phyloP scores from a whole-genome alignment of 2,797 vertebrate genomes.

The Sus cebifrons region DNA sequence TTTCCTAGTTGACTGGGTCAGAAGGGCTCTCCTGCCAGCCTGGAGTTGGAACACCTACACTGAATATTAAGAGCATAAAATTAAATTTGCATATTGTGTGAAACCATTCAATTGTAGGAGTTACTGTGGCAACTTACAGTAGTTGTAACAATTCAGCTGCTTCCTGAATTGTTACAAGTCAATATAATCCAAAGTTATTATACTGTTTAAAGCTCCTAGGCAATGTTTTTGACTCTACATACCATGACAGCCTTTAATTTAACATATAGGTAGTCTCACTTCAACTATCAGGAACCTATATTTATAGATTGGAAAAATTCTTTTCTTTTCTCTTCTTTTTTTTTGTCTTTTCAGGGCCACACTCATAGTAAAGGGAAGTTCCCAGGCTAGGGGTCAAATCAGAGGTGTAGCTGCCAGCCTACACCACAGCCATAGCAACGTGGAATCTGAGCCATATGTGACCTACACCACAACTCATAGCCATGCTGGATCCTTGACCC shows the following conservation, averaged over 20 bases:
- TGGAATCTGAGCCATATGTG: too few relatives aligned
- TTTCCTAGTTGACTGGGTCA: background rate
- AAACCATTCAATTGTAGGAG: background rate
- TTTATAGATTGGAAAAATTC: background rate
- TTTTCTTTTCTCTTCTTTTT: too few relatives aligned
- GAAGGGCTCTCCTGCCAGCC: background rate
- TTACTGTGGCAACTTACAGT: background rate
- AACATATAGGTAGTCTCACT: background rate
- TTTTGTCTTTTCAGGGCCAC: too few relatives aligned
- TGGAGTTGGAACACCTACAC: background rate
- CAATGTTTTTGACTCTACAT: background rate
- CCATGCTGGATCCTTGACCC: too few relatives aligned
- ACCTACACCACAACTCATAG: too few relatives aligned
- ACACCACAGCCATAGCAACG: too few relatives aligned
- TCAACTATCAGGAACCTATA: background rate
- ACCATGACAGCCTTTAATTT: background rate
- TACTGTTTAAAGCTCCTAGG: background rate
- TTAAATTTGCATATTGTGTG: background rate
- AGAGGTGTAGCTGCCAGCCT: too few relatives aligned
- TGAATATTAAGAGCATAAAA: background rate
- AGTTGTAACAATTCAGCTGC: background rate
- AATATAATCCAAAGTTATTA: background rate
- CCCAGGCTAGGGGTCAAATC: too few relatives aligned
- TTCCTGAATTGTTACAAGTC: background rate
- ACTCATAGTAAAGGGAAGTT: too few relatives aligned